Base-by-base conservation (phyloP, 2,888 invertebrate genomes). In the Diachrysia chrysitis region DNA sequence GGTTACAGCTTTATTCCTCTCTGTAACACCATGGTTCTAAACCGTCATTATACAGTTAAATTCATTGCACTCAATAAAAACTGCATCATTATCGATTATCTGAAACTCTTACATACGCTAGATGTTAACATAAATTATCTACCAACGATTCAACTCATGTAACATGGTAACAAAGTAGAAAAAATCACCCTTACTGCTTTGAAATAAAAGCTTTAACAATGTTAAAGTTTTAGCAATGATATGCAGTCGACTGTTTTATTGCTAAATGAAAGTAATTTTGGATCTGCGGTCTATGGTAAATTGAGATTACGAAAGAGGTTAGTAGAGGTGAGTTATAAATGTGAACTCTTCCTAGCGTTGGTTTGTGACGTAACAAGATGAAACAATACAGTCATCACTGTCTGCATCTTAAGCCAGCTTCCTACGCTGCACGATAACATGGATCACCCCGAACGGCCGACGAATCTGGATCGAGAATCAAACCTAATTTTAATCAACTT, bases 211-310 rank as follows among this genome's bases (percentile, higher is more conserved):
- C 35, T 35, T 9, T 12, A 3, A 12, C 35, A 9, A 2, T 35
- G 35, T 10, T 12, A 12, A 35, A 35, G 35, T 35, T 0, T 35
- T 35, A 12, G 9, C 7, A 46, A 4, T 17, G n/a, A 10, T 46
- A 10, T 46, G 7, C 7, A 46, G 7, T 46, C 17, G n/a, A 17
- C 7, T 17, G n/a, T 46, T n/a, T n/a, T 46, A 62, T 68, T 76
- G 51, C 61, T 37, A 57, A 59, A 69, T 25, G n/a, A 59, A 67
- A 63, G 63, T 61, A 71, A 59, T 73, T 73, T 66, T 37, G 35
- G n/a, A n/a, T n/a, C n/a, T n/a, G n/a, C n/a, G 60, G 42, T 63
- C 17, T 55, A 57, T 62, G 57, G 17, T 63, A 17, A 14, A 9
- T 14, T 14, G 16, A n/a, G 63, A 53, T 71, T 70, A 53, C 60